phyloP scores from a whole-genome alignment of 2,797 vertebrate genomes.

The Gallirallus australis region DNA sequence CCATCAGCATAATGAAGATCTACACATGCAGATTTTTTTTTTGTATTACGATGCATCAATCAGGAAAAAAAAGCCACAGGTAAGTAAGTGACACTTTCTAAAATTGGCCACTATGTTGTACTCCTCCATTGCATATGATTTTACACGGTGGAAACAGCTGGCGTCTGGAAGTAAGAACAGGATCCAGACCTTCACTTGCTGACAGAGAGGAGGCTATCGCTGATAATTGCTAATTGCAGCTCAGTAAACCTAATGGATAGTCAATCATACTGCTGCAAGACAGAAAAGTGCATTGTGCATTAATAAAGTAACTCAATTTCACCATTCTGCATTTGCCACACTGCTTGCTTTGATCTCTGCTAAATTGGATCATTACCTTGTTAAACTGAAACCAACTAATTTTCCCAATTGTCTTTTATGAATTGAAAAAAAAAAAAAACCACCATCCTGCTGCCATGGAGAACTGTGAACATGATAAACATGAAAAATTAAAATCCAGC shows the following conservation, averaged over 20 bases:
- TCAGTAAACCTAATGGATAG: conserved; percentile 15
- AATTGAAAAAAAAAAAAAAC: conserved; percentile 15
- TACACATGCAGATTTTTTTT: background rate
- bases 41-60: background rate
- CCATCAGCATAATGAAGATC: background rate
- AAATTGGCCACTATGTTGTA: background rate
- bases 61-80: background rate
- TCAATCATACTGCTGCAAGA: conserved; percentile 15
- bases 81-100: background rate
- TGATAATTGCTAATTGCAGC: conserved; percentile 11
- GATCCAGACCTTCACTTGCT: background rate
- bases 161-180: background rate
- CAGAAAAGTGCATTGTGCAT: background rate
- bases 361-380: conserved; percentile 55
- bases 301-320: conserved; percentile 44
- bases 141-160: background rate
- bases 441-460: conserved; percentile 5
- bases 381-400: conserved; percentile 67
- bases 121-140: background rate
- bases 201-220: background rate
- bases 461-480: conserved; percentile 37
- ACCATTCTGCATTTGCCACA: conserved; percentile 37
- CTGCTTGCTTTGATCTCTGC: conserved; percentile 46
- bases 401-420: conserved; percentile 67
- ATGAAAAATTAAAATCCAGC: conserved; percentile 30